Conservation (phyloP, 2,888 invertebrate species). For the Coleophora deauratella region DNA sequence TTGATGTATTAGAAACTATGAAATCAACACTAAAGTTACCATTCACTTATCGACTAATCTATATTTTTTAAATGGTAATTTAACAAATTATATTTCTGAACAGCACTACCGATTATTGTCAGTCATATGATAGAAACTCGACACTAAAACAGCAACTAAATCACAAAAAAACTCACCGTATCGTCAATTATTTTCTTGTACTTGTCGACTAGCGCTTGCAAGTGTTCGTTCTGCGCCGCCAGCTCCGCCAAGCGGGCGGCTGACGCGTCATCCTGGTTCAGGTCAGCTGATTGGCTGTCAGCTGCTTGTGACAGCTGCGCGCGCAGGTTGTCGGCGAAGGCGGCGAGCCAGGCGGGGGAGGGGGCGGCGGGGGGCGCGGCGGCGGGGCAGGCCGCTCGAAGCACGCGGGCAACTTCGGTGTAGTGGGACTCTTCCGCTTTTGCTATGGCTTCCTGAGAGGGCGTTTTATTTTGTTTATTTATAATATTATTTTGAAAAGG, state of each 20-base stretch:
- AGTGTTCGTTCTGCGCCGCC: conserved; percentile 75
- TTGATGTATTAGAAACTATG: too few relatives aligned
- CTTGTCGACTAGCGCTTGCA: conserved; percentile 78
- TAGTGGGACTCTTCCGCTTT: conserved; percentile 78
- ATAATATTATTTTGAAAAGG: neutral
- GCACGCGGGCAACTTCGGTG: conserved; percentile 63
- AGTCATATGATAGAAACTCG: too few relatives aligned
- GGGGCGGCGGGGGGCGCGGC: conserved; percentile 32
- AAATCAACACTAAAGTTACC: too few relatives aligned
- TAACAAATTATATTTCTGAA: too few relatives aligned
- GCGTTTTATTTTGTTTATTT: neutral
- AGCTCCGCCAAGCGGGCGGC: conserved; percentile 58
- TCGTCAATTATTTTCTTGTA: conserved; percentile 85
- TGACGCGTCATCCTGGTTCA: conserved; percentile 17
- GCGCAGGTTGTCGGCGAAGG: conserved; percentile 48
- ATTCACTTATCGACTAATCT: too few relatives aligned
- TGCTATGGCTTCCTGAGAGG: conserved; percentile 43
- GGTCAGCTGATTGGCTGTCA: neutral
- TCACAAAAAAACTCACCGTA: conserved; percentile 73
- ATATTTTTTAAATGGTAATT: too few relatives aligned
- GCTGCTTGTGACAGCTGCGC: conserved; percentile 14
- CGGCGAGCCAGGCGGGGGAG: conserved; percentile 40
- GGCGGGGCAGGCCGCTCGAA: conserved; percentile 41
- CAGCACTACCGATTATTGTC: too few relatives aligned
- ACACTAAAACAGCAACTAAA: too few relatives aligned